These are phyloP conservation scores for Falco novaeseelandiae DNA, from an alignment of 2,797 vertebrate genomes.

Conservation along the genomic window DNA sequence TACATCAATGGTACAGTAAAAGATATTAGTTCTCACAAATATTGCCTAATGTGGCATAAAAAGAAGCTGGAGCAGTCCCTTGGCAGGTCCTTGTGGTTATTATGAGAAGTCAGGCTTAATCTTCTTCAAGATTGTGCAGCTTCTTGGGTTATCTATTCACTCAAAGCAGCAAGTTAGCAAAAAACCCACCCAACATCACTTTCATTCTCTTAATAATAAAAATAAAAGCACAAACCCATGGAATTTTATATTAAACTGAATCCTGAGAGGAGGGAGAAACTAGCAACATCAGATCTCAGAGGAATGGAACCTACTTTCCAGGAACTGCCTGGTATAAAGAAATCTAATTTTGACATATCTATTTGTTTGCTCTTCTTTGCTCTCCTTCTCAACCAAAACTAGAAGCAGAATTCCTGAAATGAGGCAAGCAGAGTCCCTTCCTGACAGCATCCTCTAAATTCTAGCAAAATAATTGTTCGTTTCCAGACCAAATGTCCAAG, in stretches of 20 bases:
- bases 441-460: neutral
- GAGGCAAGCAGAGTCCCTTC: neutral
- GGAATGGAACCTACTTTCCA: neutral
- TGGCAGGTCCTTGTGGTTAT: neutral
- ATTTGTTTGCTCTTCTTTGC: neutral
- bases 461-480: accelerated
- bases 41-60: neutral
- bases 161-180: neutral
- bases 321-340: neutral
- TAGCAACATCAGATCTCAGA: neutral
- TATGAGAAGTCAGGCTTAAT: neutral
- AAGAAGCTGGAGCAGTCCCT: neutral
- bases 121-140: neutral
- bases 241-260: neutral
- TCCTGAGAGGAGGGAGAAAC: neutral
- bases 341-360: neutral
- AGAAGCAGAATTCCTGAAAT: neutral
- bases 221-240: accelerated
- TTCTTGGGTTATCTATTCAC: neutral
- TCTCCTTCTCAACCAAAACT: neutral
- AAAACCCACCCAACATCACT: accelerated
- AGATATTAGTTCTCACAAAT: neutral
- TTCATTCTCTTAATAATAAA: neutral
- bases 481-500: neutral
- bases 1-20: neutral